A percentile compares a stretch with the other conserved stretches of the same genome.
Conservation (phyloP, 2,888 invertebrate genomes). For the Melangyna quadrimaculata region DNA sequence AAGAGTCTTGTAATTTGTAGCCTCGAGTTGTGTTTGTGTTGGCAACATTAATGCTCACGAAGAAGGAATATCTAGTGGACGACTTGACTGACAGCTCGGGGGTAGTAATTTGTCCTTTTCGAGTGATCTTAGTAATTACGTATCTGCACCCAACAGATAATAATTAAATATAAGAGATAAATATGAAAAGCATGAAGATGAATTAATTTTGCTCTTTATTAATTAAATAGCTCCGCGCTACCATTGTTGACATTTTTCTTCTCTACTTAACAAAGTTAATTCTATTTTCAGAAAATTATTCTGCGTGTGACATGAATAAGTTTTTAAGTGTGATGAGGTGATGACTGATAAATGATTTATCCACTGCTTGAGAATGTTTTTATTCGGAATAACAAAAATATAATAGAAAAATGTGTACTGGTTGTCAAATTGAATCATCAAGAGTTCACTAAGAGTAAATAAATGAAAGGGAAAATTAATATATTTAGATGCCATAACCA, state of each 20-base stretch:
- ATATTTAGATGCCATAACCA: no score
- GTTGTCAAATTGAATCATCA: no score
- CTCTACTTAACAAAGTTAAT: background rate
- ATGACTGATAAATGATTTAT: background rate
- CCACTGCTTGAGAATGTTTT: background rate
- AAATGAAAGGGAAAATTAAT: no score
- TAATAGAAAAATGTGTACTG: background rate
- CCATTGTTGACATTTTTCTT: background rate
- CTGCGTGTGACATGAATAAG: background rate
- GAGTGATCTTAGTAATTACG: background rate
- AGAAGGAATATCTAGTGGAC: background rate
- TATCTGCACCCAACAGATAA: background rate
- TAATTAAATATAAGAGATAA: background rate
- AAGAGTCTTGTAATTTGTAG: background rate
- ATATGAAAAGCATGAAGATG: background rate
- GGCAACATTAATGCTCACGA: background rate
- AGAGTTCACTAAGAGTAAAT: no score
- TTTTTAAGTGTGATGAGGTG: background rate
- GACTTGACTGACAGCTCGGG: background rate
- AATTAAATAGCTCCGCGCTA: background rate
- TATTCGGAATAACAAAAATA: background rate
- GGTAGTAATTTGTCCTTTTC: background rate
- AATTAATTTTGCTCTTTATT: background rate
- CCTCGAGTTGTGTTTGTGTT: background rate
- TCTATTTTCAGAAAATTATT: constrained; percentile 4